These are phyloP conservation scores for Rhyacophila brunnea DNA, from an alignment of 1,140 invertebrate genomes.

Conservation along the genomic window DNA sequence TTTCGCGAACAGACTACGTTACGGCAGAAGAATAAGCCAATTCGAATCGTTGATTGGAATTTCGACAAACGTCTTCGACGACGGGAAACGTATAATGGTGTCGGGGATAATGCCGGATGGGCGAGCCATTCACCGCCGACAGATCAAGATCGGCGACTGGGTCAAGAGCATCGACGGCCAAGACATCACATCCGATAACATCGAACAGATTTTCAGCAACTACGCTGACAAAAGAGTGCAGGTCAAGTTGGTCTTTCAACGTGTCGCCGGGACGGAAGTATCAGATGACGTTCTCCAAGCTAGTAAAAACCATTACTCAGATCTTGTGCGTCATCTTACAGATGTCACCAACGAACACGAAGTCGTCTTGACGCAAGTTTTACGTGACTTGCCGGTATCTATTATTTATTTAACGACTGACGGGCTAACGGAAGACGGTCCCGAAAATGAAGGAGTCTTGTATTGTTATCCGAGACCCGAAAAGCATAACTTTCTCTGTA, in stretches of 20 bases:
- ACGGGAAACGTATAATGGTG: constrained; percentile 61
- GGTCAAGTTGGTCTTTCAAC: constrained; percentile 53
- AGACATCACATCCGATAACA: constrained; percentile 54
- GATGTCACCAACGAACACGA: constrained; percentile 52
- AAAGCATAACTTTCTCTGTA: constrained; percentile 59
- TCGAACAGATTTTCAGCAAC: constrained; percentile 37
- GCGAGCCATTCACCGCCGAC: constrained; percentile 56
- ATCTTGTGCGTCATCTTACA: constrained; percentile 53
- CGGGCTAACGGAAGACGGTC: constrained; percentile 58
- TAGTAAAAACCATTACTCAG: constrained; percentile 50
- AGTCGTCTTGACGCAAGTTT: constrained; percentile 51
- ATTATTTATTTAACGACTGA: constrained; percentile 63
- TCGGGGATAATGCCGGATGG: constrained; percentile 61
- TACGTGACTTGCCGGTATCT: constrained; percentile 59
- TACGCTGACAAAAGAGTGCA: constrained; percentile 20
- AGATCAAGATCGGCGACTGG: constrained; percentile 67
- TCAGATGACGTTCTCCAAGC: constrained; percentile 48
- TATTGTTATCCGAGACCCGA: constrained; percentile 66
- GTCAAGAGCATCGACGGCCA: constrained; percentile 58
- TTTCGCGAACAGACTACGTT: constrained; percentile 54
- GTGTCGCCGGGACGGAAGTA: constrained; percentile 57
- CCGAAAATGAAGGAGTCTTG: constrained; percentile 63
- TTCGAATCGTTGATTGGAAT: constrained; percentile 61
- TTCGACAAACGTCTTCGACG: constrained; percentile 57
- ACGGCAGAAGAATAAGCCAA: constrained; percentile 59